Percentiles rank a stretch among this genome's conserved stretches.
phyloP scores from a whole-genome alignment of 2,113 vertebrate species.

The Podocnemis expansa region DNA sequence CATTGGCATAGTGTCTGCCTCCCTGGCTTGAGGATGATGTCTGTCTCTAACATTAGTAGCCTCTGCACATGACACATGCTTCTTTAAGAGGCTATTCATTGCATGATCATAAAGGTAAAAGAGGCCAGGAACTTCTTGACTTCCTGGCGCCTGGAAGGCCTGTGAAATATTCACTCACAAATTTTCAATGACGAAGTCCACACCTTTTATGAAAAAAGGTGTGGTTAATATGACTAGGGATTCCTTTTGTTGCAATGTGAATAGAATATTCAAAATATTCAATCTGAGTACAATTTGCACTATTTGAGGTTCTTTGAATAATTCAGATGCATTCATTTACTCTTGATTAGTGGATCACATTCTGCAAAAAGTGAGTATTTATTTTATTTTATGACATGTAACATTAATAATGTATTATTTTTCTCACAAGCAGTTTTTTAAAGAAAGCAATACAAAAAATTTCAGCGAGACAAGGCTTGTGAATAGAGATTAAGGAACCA shows the following conservation, averaged over 20 bases:
- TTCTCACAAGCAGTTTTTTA: constrained; percentile 64
- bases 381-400: constrained; percentile 75
- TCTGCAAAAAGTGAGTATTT: constrained; percentile 74
- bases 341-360: constrained; percentile 77
- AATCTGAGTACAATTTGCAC: constrained; percentile 76
- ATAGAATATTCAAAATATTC: constrained; percentile 75
- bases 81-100: not conserved
- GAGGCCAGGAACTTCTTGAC: not conserved
- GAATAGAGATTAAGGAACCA: constrained; percentile 65
- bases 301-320: constrained; percentile 74
- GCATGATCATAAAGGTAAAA: not conserved
- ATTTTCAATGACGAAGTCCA: constrained; percentile 13
- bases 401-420: constrained; percentile 79
- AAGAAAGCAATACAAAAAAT: constrained; percentile 62
- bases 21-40: not conserved
- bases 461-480: constrained; percentile 58
- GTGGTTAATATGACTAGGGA: constrained; percentile 32
- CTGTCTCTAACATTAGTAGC: not conserved
- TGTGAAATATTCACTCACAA: not conserved
- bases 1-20: not conserved
- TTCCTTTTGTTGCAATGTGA: constrained; percentile 58
- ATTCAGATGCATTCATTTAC: constrained; percentile 78
- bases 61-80: accelerated
- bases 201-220: constrained; percentile 35
- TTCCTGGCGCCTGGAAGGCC: not conserved